Evolutionary conservation across 2,797 vertebrate species (phyloP).

Genomic region (Benthosema pterotum): DNA sequence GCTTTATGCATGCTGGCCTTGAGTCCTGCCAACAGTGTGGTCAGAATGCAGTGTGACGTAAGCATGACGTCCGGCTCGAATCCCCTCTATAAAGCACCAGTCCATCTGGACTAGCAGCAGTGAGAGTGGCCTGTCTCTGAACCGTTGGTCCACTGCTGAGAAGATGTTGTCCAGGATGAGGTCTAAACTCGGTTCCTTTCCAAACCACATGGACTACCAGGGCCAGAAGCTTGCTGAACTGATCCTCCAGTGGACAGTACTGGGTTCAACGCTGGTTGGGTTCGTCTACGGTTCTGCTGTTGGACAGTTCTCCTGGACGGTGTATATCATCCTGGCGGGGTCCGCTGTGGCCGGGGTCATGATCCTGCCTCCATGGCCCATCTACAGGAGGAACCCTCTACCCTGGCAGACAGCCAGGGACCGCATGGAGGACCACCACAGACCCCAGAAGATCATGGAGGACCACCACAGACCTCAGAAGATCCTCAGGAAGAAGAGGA

Average conservation of each 20-base stretch:
- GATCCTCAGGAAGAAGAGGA: slow-evolving; percentile 81
- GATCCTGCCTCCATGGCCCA: slow-evolving; percentile 95
- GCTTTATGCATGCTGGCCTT: no score
- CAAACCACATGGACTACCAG: slow-evolving; percentile 86
- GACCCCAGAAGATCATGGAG: slow-evolving; percentile 87
- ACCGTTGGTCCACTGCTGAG: no score
- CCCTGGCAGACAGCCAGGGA: slow-evolving; percentile 88
- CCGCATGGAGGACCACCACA: slow-evolving; percentile 84
- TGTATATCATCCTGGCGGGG: slow-evolving; percentile 93
- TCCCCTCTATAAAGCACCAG: no score
- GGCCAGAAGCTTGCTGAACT: slow-evolving; percentile 97
- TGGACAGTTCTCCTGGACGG: slow-evolving; percentile 97
- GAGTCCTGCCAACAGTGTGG: no score
- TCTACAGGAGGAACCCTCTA: slow-evolving; percentile 91
- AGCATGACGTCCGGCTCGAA: no score
- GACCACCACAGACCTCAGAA: slow-evolving; percentile 88
- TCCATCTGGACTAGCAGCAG: no score
- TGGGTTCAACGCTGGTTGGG: slow-evolving; percentile 94
- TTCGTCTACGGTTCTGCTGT: slow-evolving; percentile 92
- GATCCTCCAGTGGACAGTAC: slow-evolving; percentile 96
- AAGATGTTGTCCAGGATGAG: no score
- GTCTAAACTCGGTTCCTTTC: no score
- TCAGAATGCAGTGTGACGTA: no score
- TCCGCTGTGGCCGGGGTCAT: slow-evolving; percentile 93
- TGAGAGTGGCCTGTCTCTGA: no score